Conservation (phyloP, 1,140 invertebrate genomes). For the Drosophila carrolli region DNA sequence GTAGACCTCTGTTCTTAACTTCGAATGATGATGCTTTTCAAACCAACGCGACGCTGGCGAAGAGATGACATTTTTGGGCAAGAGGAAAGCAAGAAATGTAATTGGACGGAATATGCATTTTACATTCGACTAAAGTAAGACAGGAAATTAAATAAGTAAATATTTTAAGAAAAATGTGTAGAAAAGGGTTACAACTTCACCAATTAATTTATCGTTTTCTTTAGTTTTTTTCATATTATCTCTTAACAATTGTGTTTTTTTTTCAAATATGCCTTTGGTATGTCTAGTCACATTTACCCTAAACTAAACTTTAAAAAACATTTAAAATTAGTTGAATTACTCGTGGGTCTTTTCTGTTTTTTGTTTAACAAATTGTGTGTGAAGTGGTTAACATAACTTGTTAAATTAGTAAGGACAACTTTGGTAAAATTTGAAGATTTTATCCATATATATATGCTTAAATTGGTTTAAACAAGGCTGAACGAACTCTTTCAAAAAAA, state of each 20-base stretch:
- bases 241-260: constrained; percentile 42
- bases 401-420: constrained; percentile 84
- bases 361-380: constrained; percentile 63
- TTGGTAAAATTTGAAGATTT: constrained; percentile 76
- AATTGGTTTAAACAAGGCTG: constrained; percentile 47
- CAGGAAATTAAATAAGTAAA: constrained; percentile 43
- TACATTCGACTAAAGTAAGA: constrained; percentile 74
- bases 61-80: constrained; percentile 50
- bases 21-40: constrained; percentile 26
- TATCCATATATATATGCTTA: constrained; percentile 54
- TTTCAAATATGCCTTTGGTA: constrained; percentile 82
- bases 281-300: constrained; percentile 77
- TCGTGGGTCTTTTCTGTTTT: constrained; percentile 29
- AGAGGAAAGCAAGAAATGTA: constrained; percentile 80
- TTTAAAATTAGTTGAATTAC: constrained; percentile 53
- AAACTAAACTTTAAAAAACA: constrained; percentile 71
- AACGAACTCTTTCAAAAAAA: constrained; percentile 39
- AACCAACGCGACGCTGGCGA: constrained; percentile 32
- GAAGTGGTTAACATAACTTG: constrained; percentile 61
- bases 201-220: constrained; percentile 42
- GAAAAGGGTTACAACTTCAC: constrained; percentile 32
- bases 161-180: constrained; percentile 27
- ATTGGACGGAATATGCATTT: constrained; percentile 80
- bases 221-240: constrained; percentile 43
- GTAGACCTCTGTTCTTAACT: constrained; percentile 49